Conservation (phyloP, 2,888 invertebrate species). For the Agrochola litura region DNA sequence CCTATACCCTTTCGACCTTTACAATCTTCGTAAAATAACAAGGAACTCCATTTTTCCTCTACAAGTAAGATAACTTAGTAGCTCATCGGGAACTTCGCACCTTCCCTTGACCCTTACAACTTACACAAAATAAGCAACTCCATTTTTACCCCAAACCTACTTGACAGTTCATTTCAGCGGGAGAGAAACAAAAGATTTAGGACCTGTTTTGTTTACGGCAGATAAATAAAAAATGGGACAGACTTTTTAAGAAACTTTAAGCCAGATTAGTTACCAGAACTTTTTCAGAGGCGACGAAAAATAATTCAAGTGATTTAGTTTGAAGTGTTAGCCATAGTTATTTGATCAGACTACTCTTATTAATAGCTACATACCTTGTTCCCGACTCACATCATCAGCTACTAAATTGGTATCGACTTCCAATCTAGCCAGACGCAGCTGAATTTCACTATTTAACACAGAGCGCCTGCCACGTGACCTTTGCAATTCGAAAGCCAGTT, state of each 20-base stretch:
- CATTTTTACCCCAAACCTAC: conserved; percentile 42
- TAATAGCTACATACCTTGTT: background rate
- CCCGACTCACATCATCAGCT: background rate
- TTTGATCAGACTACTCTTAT: background rate
- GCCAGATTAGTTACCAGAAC: background rate
- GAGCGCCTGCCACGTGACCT: background rate
- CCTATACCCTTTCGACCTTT: conserved; percentile 42
- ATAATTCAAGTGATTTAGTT: background rate
- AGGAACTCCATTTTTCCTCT: conserved; percentile 43
- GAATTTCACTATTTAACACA: background rate
- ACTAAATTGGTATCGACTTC: background rate
- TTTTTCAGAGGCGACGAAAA: background rate
- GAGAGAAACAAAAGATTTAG: conserved; percentile 31
- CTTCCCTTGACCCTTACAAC: conserved; percentile 53
- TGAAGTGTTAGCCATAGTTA: background rate
- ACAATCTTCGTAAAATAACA: conserved; percentile 55
- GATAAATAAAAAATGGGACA: background rate
- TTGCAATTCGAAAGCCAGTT: background rate
- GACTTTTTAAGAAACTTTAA: background rate
- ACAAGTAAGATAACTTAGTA: conserved; percentile 48
- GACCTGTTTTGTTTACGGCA: background rate
- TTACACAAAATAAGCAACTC: conserved; percentile 49
- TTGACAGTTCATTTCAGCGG: conserved; percentile 52
- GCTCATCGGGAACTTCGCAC: conserved; percentile 40
- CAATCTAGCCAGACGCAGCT: background rate